phyloP scores from a whole-genome alignment of 2,797 vertebrate species.

The Aulostomus chinensis region DNA sequence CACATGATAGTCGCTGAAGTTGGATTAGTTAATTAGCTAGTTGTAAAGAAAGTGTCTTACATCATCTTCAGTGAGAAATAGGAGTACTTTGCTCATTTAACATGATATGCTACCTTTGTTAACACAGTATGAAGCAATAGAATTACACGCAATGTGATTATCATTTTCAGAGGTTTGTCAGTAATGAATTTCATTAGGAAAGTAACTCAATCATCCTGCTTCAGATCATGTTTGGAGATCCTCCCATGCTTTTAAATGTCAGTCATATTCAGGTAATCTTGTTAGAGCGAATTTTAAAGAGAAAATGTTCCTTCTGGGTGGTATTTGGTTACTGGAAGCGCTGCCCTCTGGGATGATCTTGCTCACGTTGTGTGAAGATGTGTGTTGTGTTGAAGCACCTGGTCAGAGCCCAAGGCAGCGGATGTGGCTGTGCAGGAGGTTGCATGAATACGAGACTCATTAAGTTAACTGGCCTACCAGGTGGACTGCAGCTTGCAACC shows the following conservation, averaged over 20 bases:
- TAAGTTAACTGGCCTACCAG: constrained; percentile 58
- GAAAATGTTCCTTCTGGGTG: constrained; percentile 47
- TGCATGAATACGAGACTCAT: constrained; percentile 60
- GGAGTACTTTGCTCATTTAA: constrained; percentile 10
- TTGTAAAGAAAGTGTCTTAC: not conserved
- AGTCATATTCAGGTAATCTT: constrained; percentile 7
- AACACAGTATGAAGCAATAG: constrained; percentile 12
- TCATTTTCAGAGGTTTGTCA: constrained; percentile 12
- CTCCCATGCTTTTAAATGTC: constrained; percentile 3
- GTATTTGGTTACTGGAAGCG: constrained; percentile 26
- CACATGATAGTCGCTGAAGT: not conserved
- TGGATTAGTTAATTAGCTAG: not conserved
- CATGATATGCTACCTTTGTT: constrained; percentile 7
- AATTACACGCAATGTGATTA: constrained; percentile 12
- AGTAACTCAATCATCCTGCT: constrained; percentile 13
- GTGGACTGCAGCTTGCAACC: constrained; percentile 56
- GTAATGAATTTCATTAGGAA: constrained; percentile 24
- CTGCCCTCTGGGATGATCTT: constrained; percentile 30
- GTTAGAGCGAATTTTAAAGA: constrained; percentile 13
- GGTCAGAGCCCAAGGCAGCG: constrained; percentile 50
- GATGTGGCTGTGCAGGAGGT: constrained; percentile 48
- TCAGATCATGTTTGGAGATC: constrained; percentile 6
- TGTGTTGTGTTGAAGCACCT: constrained; percentile 62
- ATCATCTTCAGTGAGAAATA: constrained; percentile 7
- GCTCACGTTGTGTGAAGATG: constrained; percentile 41